phyloP scores from a whole-genome alignment of 2,888 invertebrate genomes.

The Lepidochrysops patricia region DNA sequence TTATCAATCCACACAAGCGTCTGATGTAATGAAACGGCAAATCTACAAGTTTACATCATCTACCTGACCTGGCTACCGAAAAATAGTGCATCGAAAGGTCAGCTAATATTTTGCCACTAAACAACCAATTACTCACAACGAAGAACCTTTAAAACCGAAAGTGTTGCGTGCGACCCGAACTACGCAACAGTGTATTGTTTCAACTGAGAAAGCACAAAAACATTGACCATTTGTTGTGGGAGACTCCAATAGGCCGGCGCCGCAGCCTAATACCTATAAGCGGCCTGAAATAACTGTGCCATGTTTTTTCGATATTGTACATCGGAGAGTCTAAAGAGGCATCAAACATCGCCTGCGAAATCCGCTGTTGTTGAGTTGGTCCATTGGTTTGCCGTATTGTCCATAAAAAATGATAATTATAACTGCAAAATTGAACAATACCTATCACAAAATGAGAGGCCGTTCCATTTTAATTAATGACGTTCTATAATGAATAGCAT shows the following conservation, averaged over 20 bases:
- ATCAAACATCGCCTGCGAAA: neutral
- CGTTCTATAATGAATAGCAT: neutral
- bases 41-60: neutral
- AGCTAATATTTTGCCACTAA: constrained; percentile 6
- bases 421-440: constrained; percentile 28
- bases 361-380: too few relatives aligned
- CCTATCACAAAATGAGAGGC: constrained; percentile 21
- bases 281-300: neutral
- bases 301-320: too few relatives aligned
- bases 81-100: neutral
- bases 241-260: neutral
- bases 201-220: constrained; percentile 44
- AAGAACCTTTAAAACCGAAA: constrained; percentile 25
- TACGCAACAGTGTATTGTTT: constrained; percentile 39
- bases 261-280: neutral
- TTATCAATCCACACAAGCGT: too few relatives aligned
- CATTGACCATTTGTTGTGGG: constrained; percentile 25
- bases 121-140: constrained; percentile 3
- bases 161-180: constrained; percentile 28
- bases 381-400: too few relatives aligned
- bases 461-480: constrained; percentile 18
- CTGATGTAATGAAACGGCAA: neutral
- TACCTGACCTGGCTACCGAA: neutral
- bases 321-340: too few relatives aligned
- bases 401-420: constrained; percentile 31